phyloP scores from a whole-genome alignment of 2,888 invertebrate genomes.

The Stramonita haemastoma region DNA sequence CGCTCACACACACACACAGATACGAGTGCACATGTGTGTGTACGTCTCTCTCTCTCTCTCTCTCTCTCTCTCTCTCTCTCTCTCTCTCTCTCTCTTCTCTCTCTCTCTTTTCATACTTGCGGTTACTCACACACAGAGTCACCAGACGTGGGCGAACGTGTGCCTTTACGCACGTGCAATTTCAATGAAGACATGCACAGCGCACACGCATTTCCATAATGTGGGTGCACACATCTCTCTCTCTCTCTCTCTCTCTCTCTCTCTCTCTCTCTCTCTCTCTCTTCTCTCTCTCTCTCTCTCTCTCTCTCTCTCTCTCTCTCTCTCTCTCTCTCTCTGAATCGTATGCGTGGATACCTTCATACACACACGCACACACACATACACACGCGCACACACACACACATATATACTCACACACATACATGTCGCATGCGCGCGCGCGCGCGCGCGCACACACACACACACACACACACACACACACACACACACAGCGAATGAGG shows the following conservation, averaged over 20 bases:
- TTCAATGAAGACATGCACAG: no score
- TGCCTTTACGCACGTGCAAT: no score
- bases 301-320: no score
- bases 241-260: background rate
- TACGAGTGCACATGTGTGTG: no score
- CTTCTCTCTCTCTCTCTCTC: no score
- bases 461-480: background rate
- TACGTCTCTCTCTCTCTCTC: background rate
- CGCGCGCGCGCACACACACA: background rate
- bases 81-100: background rate
- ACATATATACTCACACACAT: background rate
- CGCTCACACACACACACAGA: no score
- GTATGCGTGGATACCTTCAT: background rate
- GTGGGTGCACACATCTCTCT: no score
- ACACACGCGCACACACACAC: background rate
- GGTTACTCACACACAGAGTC: no score
- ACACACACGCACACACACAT: background rate
- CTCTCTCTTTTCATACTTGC: background rate
- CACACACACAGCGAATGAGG: background rate
- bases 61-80: background rate
- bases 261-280: no score
- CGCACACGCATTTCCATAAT: no score
- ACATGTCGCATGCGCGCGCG: background rate
- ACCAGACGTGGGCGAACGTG: no score
- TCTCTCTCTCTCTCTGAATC: no score